These are phyloP conservation scores for Nemurella pictetii DNA, from an alignment of 2,888 invertebrate species.

Conservation along the genomic window DNA sequence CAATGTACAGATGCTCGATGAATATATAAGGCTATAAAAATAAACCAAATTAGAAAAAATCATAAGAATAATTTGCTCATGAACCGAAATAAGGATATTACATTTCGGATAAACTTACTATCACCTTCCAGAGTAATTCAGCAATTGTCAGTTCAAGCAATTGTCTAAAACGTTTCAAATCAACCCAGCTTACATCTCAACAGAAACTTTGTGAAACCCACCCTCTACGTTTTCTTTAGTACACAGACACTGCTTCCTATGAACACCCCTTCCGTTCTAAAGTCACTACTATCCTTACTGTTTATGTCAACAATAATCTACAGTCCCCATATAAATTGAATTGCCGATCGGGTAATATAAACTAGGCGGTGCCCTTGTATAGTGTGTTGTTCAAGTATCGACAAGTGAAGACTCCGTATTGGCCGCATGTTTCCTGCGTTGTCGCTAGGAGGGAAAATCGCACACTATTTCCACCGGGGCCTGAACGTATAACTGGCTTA, in stretches of 20 bases:
- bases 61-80: no score
- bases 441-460: background rate
- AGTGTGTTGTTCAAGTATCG: background rate
- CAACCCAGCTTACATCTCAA: no score
- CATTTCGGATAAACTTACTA: no score
- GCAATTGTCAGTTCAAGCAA: no score
- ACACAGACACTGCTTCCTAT: background rate
- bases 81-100: no score
- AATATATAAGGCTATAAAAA: no score
- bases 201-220: no score
- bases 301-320: conserved; percentile 21
- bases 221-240: no score
- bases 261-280: background rate
- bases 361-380: background rate
- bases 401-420: background rate
- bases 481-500: conserved; percentile 23
- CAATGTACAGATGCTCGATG: no score
- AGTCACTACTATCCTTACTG: background rate
- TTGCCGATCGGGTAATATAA: background rate
- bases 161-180: no score
- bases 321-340: conserved; percentile 2
- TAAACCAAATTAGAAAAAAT: no score
- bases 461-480: background rate
- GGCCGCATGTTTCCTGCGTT: background rate
- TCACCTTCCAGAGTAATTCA: no score